phyloP scores from a whole-genome alignment of 2,888 invertebrate genomes.

The Drosophila fulvimacula region DNA sequence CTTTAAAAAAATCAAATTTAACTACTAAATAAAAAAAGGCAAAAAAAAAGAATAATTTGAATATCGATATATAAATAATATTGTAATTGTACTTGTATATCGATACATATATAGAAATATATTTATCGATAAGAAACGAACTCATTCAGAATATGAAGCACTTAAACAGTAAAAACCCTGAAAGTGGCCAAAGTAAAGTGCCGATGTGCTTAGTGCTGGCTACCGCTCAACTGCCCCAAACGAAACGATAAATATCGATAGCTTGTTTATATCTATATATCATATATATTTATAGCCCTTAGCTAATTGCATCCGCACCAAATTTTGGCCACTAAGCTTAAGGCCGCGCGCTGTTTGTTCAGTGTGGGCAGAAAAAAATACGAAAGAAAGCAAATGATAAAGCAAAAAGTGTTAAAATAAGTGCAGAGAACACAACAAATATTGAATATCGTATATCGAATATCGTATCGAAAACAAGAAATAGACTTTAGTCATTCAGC shows the following conservation, averaged over 20 bases:
- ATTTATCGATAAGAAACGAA: conserved; percentile 49
- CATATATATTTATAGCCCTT: conserved; percentile 8
- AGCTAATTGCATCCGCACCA: conserved; percentile 51
- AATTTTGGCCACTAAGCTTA: conserved; percentile 59
- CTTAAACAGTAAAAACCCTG: conserved; percentile 24
- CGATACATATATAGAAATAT: conserved; percentile 14
- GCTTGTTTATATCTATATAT: neutral
- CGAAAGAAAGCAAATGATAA: conserved; percentile 14
- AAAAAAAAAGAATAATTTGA: conserved; percentile 16
- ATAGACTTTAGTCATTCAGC: neutral
- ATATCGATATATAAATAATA: conserved; percentile 28
- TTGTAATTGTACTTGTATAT: conserved; percentile 34
- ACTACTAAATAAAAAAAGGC: conserved; percentile 12
- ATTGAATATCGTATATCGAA: neutral
- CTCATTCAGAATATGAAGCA: conserved; percentile 78
- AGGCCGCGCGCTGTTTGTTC: conserved; percentile 76
- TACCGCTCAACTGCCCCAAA: conserved; percentile 14
- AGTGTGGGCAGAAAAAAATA: conserved; percentile 72
- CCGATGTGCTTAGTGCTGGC: conserved; percentile 51
- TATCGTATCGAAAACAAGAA: neutral
- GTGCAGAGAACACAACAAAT: conserved; percentile 29
- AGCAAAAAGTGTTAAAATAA: conserved; percentile 32
- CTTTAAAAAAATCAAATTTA: conserved; percentile 1
- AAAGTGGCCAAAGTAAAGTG: conserved; percentile 58
- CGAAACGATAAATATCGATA: conserved; percentile 1